Conservation (phyloP, 2,797 vertebrate genomes). For the Betta splendens region DNA sequence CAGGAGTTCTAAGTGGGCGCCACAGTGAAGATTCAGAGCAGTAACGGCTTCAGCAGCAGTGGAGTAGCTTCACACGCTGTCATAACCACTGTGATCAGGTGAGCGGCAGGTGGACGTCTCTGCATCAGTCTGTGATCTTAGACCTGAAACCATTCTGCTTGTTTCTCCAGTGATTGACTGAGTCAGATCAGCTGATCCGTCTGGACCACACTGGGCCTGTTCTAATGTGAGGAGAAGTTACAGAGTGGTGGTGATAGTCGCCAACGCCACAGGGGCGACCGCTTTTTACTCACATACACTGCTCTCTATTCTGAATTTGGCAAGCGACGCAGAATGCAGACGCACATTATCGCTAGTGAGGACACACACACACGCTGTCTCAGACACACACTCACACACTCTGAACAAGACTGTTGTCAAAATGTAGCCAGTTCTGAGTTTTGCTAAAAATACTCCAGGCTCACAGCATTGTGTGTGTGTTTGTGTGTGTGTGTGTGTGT, state of each 20-base stretch:
- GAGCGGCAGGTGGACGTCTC: too few species aligned
- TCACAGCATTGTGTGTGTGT: conserved; percentile 81
- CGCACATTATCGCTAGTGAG: conserved; percentile 18
- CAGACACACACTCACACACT: conserved; percentile 16
- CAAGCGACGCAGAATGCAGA: conserved; percentile 65
- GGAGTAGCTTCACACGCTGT: background rate
- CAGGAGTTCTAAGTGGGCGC: conserved; percentile 6
- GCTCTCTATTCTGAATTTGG: conserved; percentile 39
- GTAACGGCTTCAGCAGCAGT: too few species aligned
- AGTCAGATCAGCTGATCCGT: conserved; percentile 1
- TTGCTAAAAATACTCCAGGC: conserved; percentile 85
- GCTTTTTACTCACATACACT: conserved; percentile 46
- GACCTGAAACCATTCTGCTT: too few species aligned
- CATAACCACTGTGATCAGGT: too few species aligned
- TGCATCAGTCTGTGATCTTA: too few species aligned
- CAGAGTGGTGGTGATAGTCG: conserved; percentile 52
- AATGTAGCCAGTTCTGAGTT: conserved; percentile 73
- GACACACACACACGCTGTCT: conserved; percentile 7
- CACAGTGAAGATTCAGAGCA: too few species aligned
- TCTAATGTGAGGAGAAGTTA: conserved; percentile 23
- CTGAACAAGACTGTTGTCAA: conserved; percentile 62
- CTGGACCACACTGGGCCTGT: conserved; percentile 16
- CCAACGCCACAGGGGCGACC: conserved; percentile 34
- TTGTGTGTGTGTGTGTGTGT: conserved; percentile 58
- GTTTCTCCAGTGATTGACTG: too few species aligned